Evolutionary conservation across 2,797 vertebrate species (phyloP).

Genomic region (Onychomys arenicola): DNA sequence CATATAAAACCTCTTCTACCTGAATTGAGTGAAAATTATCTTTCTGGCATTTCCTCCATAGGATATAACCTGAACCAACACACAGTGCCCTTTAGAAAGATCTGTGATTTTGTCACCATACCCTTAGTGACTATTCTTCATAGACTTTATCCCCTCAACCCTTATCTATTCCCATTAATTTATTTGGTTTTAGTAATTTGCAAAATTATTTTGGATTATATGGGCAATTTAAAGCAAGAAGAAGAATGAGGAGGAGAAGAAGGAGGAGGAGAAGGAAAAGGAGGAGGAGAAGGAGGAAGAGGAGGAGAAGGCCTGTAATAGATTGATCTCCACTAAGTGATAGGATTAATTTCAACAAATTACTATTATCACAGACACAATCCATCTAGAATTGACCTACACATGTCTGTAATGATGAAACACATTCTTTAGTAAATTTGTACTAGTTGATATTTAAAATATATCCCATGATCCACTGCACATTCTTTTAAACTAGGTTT

Average conservation of each 20-base stretch:
- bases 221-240: conserved; percentile 53
- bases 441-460: conserved; percentile 30
- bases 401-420: conserved; percentile 28
- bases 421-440: neutral
- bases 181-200: conserved; percentile 24
- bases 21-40: neutral
- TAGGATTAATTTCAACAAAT: conserved; percentile 66
- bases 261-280: no score
- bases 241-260: no score
- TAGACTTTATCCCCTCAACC: neutral
- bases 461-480: neutral
- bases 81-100: neutral
- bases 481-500: neutral
- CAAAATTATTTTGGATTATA: neutral
- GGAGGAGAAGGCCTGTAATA: neutral
- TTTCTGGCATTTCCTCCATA: neutral
- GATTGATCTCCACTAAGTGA: conserved; percentile 36
- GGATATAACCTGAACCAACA: neutral
- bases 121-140: neutral
- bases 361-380: conserved; percentile 52
- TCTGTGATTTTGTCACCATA: neutral
- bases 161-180: neutral
- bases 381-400: conserved; percentile 18
- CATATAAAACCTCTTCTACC: neutral
- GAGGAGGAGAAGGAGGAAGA: no score